Evolutionary conservation across 1,140 invertebrate species (phyloP), one percentile per base, ranked within the genome.

Genomic region (Euura saliciscinereae): DNA sequence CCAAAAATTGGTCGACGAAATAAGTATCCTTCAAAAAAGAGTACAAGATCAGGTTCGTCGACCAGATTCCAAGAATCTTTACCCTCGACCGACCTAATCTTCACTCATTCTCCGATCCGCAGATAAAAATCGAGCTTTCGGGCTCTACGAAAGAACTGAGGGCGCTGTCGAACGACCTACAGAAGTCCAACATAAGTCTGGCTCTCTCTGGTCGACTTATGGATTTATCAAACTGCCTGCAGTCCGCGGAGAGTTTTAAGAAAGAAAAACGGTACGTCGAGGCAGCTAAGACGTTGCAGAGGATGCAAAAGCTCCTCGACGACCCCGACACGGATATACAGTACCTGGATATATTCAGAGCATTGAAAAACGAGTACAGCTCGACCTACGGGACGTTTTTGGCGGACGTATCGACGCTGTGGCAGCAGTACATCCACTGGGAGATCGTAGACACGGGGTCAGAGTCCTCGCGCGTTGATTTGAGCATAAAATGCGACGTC

Each of bases 61-160:
- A 64, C 44, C 3, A 65, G 44, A 65, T 28, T 72, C 70, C 44
- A 3, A 44, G 45, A 65, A 28, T 66, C 4, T 69, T 13, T 0
- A 45, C 10, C 44, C 71, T 73, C 66, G 44, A 68, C 68, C 44
- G 10, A 59, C 8, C 51, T 11, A 59, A 6, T n/a, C 10, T n/a
- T 65, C 70, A 66, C 51, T 10, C 13, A 69, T 68, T 68, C 66
- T 72, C 72, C 69, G 65, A 69, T 77, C 80, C 7, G 69, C 78
- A 90, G 82, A 87, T 89, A n/a, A 89, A 90, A 80, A 85, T 88
- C 69, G 89, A 92, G 78, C 83, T 92, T 65, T 78, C 86, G 4
- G 86, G 88, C 71, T 89, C 89, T 0, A 88, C 88, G 7, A 87
- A 88, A 66, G 90, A 90, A 77, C 82, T 92, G 73, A 82, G 90